A percentile compares a stretch with the other conserved stretches of the same genome.
These are phyloP conservation scores for Corbicula japonica DNA, from an alignment of 2,888 invertebrate species.

Conservation along the genomic window DNA sequence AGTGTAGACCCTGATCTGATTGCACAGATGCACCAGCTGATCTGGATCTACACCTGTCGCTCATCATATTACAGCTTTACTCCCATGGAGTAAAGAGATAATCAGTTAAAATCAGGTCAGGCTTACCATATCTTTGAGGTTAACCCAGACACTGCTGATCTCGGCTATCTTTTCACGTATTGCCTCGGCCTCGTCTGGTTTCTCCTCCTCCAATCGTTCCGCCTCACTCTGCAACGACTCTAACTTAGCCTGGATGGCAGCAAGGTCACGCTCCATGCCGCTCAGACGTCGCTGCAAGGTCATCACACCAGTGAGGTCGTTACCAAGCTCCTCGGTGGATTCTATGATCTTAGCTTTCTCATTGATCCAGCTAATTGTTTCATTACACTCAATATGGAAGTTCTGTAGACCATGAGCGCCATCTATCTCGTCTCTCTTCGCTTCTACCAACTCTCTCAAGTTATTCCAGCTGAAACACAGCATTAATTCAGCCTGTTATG, in stretches of 20 bases:
- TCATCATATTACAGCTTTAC: too few relatives aligned
- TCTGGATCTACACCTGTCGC: too few relatives aligned
- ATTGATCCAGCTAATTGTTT: slow-evolving; percentile 99
- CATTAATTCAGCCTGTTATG: too few relatives aligned
- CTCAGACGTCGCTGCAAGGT: slow-evolving; percentile 97
- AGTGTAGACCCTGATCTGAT: too few relatives aligned
- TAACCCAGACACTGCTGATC: slow-evolving; percentile 98
- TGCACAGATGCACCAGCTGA: too few relatives aligned
- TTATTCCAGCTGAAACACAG: slow-evolving; percentile 87
- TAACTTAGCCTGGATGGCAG: slow-evolving; percentile 99
- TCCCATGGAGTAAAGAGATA: background rate
- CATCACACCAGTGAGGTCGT: slow-evolving; percentile 98
- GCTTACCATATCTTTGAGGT: slow-evolving; percentile 95
- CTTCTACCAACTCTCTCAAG: slow-evolving; percentile 97
- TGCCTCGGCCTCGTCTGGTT: slow-evolving; percentile 91
- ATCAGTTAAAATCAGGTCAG: background rate
- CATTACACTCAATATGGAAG: slow-evolving; percentile 99
- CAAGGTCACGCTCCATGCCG: slow-evolving; percentile 99
- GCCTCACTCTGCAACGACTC: slow-evolving; percentile 98
- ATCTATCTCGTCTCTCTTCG: slow-evolving; percentile 97
- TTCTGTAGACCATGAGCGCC: slow-evolving; percentile 99
- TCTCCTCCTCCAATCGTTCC: slow-evolving; percentile 95
- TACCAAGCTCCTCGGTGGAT: slow-evolving; percentile 98
- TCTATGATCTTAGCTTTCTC: slow-evolving; percentile 99
- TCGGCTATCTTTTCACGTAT: slow-evolving; percentile 92